Percentiles rank a stretch among this genome's conserved stretches.
These are phyloP conservation scores for Pygoscelis adeliae DNA, from an alignment of 2,113 vertebrate genomes.

Conservation along the genomic window DNA sequence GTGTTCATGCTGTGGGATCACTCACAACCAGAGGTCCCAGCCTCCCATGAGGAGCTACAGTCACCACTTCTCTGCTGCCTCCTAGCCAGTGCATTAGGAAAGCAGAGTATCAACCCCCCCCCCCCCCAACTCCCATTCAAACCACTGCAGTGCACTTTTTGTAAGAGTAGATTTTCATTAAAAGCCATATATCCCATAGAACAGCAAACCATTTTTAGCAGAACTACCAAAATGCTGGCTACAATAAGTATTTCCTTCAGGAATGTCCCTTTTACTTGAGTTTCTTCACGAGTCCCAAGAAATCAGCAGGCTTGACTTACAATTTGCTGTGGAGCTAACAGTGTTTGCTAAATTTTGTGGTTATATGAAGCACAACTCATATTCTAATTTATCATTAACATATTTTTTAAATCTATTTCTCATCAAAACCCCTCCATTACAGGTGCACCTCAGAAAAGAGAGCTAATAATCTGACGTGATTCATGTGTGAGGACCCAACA, in stretches of 20 bases:
- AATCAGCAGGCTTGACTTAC: background rate
- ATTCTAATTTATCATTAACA: background rate
- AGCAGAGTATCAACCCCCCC: background rate
- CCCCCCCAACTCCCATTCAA: background rate
- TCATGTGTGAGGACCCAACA: conserved; percentile 22
- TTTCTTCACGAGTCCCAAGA: background rate
- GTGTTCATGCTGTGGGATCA: background rate
- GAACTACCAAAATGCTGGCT: background rate
- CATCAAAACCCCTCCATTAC: background rate
- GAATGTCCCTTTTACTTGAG: background rate
- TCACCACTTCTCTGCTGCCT: background rate
- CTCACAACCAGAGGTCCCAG: background rate
- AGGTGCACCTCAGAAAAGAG: conserved; percentile 12
- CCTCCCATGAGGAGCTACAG: background rate
- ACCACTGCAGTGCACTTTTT: background rate
- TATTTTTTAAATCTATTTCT: background rate
- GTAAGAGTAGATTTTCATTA: background rate
- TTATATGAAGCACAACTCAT: background rate
- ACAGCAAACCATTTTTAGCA: background rate
- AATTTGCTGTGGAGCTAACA: background rate
- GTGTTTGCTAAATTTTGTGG: background rate
- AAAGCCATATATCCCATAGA: background rate
- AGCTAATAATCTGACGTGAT: conserved; percentile 33
- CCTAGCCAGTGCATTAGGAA: background rate
- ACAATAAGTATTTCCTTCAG: background rate